Evolutionary conservation across 1,140 invertebrate genomes (phyloP).

Genomic region (Carposina sasakii): DNA sequence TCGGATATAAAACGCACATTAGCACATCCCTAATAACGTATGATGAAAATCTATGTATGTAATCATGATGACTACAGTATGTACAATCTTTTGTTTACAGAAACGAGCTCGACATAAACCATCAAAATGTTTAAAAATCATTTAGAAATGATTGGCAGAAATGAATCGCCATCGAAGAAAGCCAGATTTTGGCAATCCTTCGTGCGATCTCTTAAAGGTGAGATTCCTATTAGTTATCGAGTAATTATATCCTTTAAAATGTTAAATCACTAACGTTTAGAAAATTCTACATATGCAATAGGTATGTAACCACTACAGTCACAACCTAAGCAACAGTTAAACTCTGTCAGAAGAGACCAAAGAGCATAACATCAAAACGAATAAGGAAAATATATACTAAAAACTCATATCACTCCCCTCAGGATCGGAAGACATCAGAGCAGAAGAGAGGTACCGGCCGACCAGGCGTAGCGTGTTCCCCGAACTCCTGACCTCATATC

Average conservation of each 20-base stretch:
- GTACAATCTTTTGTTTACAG: constrained; percentile 69
- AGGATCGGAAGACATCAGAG: constrained; percentile 93
- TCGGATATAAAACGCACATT: constrained; percentile 14
- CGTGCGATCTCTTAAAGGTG: constrained; percentile 91
- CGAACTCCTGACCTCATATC: constrained; percentile 73
- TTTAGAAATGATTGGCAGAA: constrained; percentile 93
- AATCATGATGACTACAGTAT: constrained; percentile 3
- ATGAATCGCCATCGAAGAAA: constrained; percentile 92
- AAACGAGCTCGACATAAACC: constrained; percentile 80
- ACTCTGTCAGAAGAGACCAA: too few relatives aligned
- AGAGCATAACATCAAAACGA: too few relatives aligned
- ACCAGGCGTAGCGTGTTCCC: constrained; percentile 82
- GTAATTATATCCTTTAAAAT: background rate
- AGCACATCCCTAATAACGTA: constrained; percentile 2
- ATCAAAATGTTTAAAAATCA: constrained; percentile 91
- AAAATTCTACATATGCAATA: too few relatives aligned
- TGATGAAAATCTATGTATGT: too few relatives aligned
- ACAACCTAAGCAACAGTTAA: too few relatives aligned
- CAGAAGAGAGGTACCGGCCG: constrained; percentile 81
- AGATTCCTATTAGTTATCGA: constrained; percentile 20
- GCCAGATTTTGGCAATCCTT: constrained; percentile 94
- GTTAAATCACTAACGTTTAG: too few relatives aligned
- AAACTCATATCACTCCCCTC: too few relatives aligned
- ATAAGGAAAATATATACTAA: too few relatives aligned
- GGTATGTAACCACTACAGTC: too few relatives aligned